phyloP scores from a whole-genome alignment of 2,113 vertebrate species.

The Lepidothrix coronata region DNA sequence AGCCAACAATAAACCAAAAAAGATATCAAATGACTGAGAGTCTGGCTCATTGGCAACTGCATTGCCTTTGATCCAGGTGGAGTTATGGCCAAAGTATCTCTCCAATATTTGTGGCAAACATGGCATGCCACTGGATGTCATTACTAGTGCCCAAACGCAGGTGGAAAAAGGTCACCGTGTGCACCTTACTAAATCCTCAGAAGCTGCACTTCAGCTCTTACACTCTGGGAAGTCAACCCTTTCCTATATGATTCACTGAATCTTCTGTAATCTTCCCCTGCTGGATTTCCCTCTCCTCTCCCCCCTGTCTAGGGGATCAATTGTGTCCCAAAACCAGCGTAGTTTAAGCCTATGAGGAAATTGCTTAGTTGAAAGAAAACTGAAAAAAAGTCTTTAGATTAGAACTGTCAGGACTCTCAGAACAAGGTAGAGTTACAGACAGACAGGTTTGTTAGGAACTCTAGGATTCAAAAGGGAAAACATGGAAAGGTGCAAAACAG shows the following conservation, averaged over 20 bases:
- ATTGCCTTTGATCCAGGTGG: not conserved
- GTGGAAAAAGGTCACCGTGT: not conserved
- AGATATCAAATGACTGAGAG: not conserved
- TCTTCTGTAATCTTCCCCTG: not conserved
- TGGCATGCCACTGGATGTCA: not conserved
- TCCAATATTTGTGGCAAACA: not conserved
- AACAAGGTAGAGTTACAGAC: not conserved
- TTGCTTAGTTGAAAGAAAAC: not conserved
- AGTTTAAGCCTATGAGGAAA: not conserved
- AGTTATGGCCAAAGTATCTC: not conserved
- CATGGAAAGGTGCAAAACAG: fast-evolving
- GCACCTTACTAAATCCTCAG: not conserved
- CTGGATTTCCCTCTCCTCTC: not conserved
- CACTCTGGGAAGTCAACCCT: not conserved
- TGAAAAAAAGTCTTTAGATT: not conserved
- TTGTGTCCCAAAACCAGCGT: not conserved
- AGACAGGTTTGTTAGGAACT: not conserved
- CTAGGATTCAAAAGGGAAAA: not conserved
- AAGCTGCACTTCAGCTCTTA: not conserved
- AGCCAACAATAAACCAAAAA: not conserved
- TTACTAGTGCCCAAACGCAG: not conserved
- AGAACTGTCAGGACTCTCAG: not conserved
- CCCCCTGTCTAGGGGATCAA: not conserved
- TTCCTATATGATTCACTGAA: not conserved
- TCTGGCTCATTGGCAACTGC: not conserved